phyloP scores from a whole-genome alignment of 2,113 vertebrate species.

The Apodemus sylvaticus region DNA sequence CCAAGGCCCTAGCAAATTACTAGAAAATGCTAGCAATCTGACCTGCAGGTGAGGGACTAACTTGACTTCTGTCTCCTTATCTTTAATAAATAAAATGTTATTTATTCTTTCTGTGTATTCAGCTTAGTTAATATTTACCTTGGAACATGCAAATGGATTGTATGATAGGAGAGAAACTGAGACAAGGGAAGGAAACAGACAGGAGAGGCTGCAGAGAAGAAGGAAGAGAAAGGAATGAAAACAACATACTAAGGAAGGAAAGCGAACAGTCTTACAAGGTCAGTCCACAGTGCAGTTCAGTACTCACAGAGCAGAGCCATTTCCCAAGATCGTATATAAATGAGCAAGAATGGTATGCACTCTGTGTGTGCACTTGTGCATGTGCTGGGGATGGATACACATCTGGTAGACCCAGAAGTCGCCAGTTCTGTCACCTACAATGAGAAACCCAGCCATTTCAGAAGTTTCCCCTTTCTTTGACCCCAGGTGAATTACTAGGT shows the following conservation, averaged over 20 bases:
- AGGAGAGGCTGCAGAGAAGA: background rate
- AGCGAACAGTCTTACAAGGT: background rate
- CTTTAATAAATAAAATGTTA: background rate
- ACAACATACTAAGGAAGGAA: background rate
- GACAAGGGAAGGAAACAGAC: background rate
- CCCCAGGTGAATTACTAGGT: background rate
- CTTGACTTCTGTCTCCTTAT: background rate
- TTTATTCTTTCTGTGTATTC: constrained; percentile 1
- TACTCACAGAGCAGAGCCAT: background rate
- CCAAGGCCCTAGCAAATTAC: background rate
- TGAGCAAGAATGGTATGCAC: accelerated
- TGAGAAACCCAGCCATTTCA: background rate
- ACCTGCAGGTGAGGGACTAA: background rate
- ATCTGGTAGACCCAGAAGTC: accelerated
- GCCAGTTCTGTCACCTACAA: background rate
- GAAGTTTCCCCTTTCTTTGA: background rate
- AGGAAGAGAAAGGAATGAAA: background rate
- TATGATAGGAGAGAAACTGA: background rate
- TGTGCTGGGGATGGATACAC: background rate
- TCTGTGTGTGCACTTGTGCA: too few species aligned
- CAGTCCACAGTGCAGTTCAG: background rate
- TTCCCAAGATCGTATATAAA: background rate
- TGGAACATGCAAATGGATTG: background rate
- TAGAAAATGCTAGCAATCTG: background rate
- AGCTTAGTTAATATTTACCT: background rate